These are phyloP conservation scores for Bombycilla garrulus DNA, from an alignment of 2,113 vertebrate species.

Conservation along the genomic window DNA sequence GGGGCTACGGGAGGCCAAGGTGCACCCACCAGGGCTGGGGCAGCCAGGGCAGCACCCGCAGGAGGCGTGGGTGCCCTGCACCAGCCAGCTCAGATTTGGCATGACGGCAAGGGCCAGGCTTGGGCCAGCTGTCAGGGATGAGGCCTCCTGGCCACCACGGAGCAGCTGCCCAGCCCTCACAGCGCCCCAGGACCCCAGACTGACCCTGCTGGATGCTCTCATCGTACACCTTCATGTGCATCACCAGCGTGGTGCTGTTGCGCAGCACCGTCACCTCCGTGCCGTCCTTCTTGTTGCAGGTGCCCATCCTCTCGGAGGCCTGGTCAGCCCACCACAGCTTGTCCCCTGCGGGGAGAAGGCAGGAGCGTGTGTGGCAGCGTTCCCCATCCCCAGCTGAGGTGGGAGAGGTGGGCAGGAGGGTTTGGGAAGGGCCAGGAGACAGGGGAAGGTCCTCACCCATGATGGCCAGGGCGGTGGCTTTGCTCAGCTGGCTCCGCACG, in stretches of 20 bases:
- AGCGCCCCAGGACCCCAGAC: fast-evolving
- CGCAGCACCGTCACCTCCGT: constrained; percentile 81
- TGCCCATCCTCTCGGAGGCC: constrained; percentile 90
- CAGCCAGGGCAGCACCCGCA: not conserved
- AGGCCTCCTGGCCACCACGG: fast-evolving
- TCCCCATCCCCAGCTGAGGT: not conserved
- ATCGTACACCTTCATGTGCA: constrained; percentile 97
- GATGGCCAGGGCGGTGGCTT: constrained; percentile 90
- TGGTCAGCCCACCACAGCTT: constrained; percentile 98
- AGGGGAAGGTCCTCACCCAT: constrained; percentile 84
- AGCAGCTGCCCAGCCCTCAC: fast-evolving
- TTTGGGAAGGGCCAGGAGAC: not conserved
- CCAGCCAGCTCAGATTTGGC: not conserved
- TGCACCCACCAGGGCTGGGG: not conserved
- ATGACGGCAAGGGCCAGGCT: not conserved
- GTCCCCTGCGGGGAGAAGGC: constrained; percentile 73
- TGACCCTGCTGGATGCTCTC: constrained; percentile 86
- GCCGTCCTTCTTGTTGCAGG: constrained; percentile 89
- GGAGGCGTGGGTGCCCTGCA: fast-evolving
- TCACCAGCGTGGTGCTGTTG: constrained; percentile 92
- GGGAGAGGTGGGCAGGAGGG: not conserved
- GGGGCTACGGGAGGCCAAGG: fast-evolving
- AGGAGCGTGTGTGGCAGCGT: not conserved
- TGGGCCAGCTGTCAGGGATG: not conserved
- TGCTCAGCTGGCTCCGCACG: constrained; percentile 83